phyloP scores from a whole-genome alignment of 2,113 vertebrate genomes.

The Potamarius usumacintae region DNA sequence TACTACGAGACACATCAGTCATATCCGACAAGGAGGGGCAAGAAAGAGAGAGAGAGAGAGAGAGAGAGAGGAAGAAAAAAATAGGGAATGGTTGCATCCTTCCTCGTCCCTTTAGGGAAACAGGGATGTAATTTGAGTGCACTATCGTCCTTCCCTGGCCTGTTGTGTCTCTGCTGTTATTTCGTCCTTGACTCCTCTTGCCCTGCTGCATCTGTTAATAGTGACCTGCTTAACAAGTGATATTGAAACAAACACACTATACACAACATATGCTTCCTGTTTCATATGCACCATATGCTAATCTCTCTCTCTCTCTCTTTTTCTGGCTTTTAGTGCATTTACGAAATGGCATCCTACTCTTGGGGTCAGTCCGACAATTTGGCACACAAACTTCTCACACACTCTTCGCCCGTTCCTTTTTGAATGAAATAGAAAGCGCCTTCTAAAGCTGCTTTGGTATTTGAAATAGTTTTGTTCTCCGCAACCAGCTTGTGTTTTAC shows the following conservation, averaged over 20 bases:
- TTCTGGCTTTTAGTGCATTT: neutral
- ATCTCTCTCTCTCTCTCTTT: neutral
- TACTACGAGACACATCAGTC: neutral
- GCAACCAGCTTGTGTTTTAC: neutral
- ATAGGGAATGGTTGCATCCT: slow-evolving; percentile 3
- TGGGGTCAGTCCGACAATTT: neutral
- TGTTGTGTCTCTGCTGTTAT: slow-evolving; percentile 38
- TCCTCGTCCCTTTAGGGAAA: slow-evolving; percentile 26
- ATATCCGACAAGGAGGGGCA: slow-evolving; percentile 6
- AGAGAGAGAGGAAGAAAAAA: slow-evolving; percentile 7
- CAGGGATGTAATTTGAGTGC: slow-evolving; percentile 31
- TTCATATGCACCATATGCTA: slow-evolving; percentile 46
- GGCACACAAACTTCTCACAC: neutral
- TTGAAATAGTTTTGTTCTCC: neutral
- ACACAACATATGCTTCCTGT: slow-evolving; percentile 50
- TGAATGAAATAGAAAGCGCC: neutral
- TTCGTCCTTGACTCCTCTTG: slow-evolving; percentile 44
- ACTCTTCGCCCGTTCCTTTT: neutral
- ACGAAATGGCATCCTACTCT: neutral
- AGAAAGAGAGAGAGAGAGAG: slow-evolving; percentile 1
- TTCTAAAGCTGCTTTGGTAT: neutral
- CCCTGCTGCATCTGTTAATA: slow-evolving; percentile 47
- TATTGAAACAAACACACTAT: slow-evolving; percentile 41
- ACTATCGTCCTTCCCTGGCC: slow-evolving; percentile 4
- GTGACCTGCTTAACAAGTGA: slow-evolving; percentile 37